phyloP scores from a whole-genome alignment of 2,888 invertebrate genomes.

The Bursaphelenchus okinawaensis region DNA sequence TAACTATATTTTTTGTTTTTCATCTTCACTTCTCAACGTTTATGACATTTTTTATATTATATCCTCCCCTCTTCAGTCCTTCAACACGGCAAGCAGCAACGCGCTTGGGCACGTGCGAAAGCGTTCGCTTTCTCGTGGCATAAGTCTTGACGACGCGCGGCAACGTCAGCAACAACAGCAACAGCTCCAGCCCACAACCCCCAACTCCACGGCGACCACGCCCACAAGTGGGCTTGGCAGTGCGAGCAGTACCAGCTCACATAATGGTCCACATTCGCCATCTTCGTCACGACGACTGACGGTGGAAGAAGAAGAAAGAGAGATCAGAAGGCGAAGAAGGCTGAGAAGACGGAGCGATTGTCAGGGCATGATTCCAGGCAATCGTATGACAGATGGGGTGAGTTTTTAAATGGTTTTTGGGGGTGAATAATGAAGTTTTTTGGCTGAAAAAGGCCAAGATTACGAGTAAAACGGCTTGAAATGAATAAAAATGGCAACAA shows the following conservation, averaged over 20 bases:
- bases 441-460: no score
- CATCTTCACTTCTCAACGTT: no score
- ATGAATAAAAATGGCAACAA: no score
- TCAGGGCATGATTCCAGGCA: slow-evolving; percentile 19
- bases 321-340: slow-evolving; percentile 22
- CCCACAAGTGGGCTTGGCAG: slow-evolving; percentile 12
- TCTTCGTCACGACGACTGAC: slow-evolving; percentile 7
- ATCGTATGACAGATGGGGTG: slow-evolving; percentile 13
- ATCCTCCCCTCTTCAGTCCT: no score
- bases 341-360: slow-evolving; percentile 20
- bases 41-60: no score
- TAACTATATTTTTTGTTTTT: no score
- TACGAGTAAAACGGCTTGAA: no score
- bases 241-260: not conserved
- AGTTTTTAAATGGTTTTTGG: not conserved
- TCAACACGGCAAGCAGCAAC: not conserved
- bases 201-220: slow-evolving; percentile 1
- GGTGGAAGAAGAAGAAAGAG: slow-evolving; percentile 23
- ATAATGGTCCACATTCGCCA: not conserved
- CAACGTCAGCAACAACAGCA: slow-evolving; percentile 13
- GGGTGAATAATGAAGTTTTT: not conserved
- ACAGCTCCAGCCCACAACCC: not conserved
- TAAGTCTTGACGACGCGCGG: slow-evolving; percentile 11
- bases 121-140: slow-evolving; percentile 23
- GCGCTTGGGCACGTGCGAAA: slow-evolving; percentile 16